Percentiles rank a stretch among this genome's conserved stretches.
These are phyloP conservation scores for Idaea biselata DNA, from an alignment of 2,888 invertebrate species.

Conservation along the genomic window DNA sequence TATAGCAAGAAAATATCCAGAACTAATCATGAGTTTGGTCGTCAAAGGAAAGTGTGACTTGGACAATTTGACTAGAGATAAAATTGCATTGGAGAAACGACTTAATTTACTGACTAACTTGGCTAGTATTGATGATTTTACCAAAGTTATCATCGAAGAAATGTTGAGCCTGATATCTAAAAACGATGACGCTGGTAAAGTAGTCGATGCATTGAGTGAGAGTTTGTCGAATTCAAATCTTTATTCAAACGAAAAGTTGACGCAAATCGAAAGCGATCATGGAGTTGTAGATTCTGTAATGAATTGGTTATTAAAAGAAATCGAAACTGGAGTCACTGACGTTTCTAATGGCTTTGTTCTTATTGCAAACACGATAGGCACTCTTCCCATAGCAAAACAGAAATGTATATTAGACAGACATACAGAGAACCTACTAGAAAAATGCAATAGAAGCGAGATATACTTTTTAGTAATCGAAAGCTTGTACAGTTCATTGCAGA, in stretches of 20 bases:
- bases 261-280: slow-evolving; percentile 68
- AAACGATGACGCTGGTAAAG: slow-evolving; percentile 49
- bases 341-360: slow-evolving; percentile 55
- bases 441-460: slow-evolving; percentile 46
- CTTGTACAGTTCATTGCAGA: slow-evolving; percentile 71
- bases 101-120: slow-evolving; percentile 69
- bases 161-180: slow-evolving; percentile 60
- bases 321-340: slow-evolving; percentile 41
- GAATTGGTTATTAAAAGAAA: slow-evolving; percentile 57
- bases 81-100: slow-evolving; percentile 53
- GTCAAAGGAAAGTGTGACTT: slow-evolving; percentile 71
- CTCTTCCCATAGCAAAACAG: slow-evolving; percentile 59
- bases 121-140: slow-evolving; percentile 72
- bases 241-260: slow-evolving; percentile 56
- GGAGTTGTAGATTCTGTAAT: slow-evolving; percentile 63
- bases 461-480: slow-evolving; percentile 73
- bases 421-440: slow-evolving; percentile 44
- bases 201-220: slow-evolving; percentile 57
- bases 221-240: slow-evolving; percentile 57
- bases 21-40: slow-evolving; percentile 72
- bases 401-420: slow-evolving; percentile 46
- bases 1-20: slow-evolving; percentile 75
- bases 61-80: slow-evolving; percentile 52
- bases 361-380: slow-evolving; percentile 59
- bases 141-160: slow-evolving; percentile 65